Conservation (phyloP, 2,888 invertebrate genomes). For the Drosophila hamatofila region DNA sequence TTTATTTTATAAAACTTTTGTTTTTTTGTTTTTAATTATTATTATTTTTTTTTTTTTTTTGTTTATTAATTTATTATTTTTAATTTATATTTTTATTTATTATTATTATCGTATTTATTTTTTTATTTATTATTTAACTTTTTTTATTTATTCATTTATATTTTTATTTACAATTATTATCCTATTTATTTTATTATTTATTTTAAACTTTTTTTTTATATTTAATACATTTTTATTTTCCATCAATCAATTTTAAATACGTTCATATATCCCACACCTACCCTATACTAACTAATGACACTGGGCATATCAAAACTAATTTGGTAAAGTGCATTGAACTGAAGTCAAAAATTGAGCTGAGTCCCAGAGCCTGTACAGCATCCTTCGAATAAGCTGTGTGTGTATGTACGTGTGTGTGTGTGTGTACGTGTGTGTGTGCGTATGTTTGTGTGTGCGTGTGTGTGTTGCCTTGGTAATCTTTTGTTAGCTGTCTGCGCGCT, state of each 20-base stretch:
- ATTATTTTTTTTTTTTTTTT: background rate
- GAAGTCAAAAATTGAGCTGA: constrained; percentile 36
- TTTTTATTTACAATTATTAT: background rate
- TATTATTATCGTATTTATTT: background rate
- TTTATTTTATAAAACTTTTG: too few relatives aligned
- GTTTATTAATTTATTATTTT: background rate
- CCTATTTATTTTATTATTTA: background rate
- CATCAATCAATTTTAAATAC: background rate
- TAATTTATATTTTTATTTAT: background rate
- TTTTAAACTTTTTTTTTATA: background rate
- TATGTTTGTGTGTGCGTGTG: constrained; percentile 9
- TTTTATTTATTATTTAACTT: background rate
- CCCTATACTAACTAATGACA: background rate
- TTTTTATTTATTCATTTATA: background rate
- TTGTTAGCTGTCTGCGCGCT: constrained; percentile 53
- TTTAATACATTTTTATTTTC: background rate
- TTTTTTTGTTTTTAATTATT: too few relatives aligned
- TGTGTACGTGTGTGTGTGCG: background rate
- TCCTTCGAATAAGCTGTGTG: constrained; percentile 41
- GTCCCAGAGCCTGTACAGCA: constrained; percentile 44
- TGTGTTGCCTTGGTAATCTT: constrained; percentile 51
- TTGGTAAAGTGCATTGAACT: constrained; percentile 74
- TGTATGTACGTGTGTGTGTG: background rate
- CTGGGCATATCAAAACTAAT: constrained; percentile 67
- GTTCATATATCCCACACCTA: background rate